Evolutionary conservation across 2,113 vertebrate genomes (phyloP).

Genomic region (Tetrax tetrax): DNA sequence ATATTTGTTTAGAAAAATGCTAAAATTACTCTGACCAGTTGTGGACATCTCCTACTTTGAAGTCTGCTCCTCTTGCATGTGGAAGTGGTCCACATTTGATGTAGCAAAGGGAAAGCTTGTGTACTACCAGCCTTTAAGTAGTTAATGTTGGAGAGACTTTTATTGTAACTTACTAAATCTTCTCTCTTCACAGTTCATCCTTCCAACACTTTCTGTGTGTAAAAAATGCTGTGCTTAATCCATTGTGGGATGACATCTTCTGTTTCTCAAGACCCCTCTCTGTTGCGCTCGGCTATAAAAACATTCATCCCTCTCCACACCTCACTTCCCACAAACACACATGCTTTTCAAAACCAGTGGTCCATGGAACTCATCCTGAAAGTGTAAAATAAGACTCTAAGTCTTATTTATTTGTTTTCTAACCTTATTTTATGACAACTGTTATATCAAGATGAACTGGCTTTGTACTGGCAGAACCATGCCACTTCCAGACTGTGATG

Average conservation of each 20-base stretch:
- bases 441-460: not conserved
- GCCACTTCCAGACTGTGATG: not conserved
- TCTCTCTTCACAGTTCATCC: not conserved
- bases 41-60: not conserved
- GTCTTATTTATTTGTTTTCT: not conserved
- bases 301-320: not conserved
- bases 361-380: constrained; percentile 7
- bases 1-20: not conserved
- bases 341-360: not conserved
- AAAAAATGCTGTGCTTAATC: not conserved
- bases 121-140: not conserved
- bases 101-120: not conserved
- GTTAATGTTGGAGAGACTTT: not conserved
- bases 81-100: not conserved
- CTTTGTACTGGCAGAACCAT: not conserved
- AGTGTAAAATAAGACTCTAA: not conserved
- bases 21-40: not conserved
- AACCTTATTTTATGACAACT: not conserved
- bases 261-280: not conserved
- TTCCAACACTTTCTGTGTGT: not conserved
- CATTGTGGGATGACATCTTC: not conserved
- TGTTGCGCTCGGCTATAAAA: not conserved
- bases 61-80: not conserved
- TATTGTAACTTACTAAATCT: not conserved
- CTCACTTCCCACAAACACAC: not conserved